Percentiles rank a stretch among this genome's conserved stretches.
phyloP scores from a whole-genome alignment of 2,113 vertebrate species.

The Nasalis larvatus region DNA sequence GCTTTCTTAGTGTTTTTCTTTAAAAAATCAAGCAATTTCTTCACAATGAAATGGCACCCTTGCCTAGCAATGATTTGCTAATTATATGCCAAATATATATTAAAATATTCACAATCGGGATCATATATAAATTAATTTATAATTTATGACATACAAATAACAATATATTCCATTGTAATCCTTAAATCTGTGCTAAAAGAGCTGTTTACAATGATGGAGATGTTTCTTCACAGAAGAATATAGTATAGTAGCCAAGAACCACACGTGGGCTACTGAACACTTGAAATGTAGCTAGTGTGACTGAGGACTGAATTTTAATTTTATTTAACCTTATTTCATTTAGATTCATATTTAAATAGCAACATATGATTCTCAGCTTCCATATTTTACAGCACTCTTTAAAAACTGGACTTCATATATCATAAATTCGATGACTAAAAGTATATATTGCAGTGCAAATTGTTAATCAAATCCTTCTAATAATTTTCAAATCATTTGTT shows the following conservation, averaged over 20 bases:
- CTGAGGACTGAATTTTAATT: not conserved
- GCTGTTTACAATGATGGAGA: not conserved
- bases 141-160: not conserved
- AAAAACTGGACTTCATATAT: not conserved
- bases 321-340: not conserved
- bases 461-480: not conserved
- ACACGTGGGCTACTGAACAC: rapidly evolving
- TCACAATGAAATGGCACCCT: not conserved
- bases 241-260: not conserved
- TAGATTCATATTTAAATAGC: not conserved
- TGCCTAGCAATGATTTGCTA: not conserved
- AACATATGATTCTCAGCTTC: not conserved
- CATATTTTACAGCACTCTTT: not conserved
- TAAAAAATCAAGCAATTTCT: not conserved
- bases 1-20: not conserved
- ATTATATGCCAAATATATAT: not conserved
- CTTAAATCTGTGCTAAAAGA: not conserved
- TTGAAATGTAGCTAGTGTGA: not conserved
- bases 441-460: not conserved
- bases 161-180: not conserved
- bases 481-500: not conserved
- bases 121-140: not conserved
- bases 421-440: not conserved
- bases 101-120: not conserved
- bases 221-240: not conserved